Percentiles rank a stretch among this genome's conserved stretches.
Evolutionary conservation across 1,140 invertebrate genomes (phyloP).

Genomic region (Antheraea pernyi): DNA sequence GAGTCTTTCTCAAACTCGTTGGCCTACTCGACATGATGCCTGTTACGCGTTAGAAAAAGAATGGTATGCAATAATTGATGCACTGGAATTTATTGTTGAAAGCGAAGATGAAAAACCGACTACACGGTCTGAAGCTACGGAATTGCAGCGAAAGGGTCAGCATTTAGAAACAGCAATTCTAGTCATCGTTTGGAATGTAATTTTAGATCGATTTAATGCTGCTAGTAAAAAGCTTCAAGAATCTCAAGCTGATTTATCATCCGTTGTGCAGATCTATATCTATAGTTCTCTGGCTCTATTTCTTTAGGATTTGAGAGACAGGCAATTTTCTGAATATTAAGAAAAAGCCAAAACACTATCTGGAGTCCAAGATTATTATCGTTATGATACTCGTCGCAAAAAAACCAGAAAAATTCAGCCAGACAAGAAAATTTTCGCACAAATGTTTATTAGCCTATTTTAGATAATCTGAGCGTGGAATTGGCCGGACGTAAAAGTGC

Average conservation of each 20-base stretch:
- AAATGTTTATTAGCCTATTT: neutral
- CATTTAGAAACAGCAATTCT: conserved; percentile 8
- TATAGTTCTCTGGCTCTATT: conserved; percentile 6
- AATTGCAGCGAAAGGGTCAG: neutral
- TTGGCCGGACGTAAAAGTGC: conserved; percentile 4
- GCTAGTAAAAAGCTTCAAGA: neutral
- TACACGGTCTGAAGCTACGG: neutral
- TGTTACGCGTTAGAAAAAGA: neutral
- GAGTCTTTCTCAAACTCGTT: neutral
- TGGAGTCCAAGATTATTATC: too few species aligned
- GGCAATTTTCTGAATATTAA: too few species aligned
- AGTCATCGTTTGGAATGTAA: conserved; percentile 1
- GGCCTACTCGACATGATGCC: neutral
- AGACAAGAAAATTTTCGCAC: too few species aligned
- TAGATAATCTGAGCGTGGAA: neutral
- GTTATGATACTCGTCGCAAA: too few species aligned
- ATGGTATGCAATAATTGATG: conserved; percentile 1
- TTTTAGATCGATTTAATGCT: conserved; percentile 1
- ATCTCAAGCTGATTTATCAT: conserved; percentile 5
- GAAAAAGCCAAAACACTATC: too few species aligned
- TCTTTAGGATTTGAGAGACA: conserved; percentile 1
- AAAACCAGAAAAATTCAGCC: too few species aligned
- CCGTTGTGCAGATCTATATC: conserved; percentile 4
- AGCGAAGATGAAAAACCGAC: neutral
- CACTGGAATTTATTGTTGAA: conserved; percentile 5